Base-by-base conservation (phyloP, 2,888 invertebrate species). In the Folsomia candida region DNA sequence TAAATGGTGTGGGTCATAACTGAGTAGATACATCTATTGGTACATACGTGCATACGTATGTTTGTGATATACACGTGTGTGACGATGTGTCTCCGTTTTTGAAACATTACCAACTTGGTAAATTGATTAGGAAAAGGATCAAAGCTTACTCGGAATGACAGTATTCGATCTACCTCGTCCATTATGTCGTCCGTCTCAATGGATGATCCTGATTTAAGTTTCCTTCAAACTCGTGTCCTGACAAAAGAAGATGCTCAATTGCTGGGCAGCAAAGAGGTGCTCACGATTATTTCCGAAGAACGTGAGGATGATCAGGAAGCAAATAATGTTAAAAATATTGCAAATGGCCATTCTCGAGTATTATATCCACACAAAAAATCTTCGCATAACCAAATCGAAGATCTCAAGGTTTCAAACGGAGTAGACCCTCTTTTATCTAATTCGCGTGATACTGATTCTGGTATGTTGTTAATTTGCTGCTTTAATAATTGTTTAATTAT, bases 131-230 rank as follows among this genome's bases (percentile, higher is more conserved):
- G 37, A 4, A 37, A 37, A n/a, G 29, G 29, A 20, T 18, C n/a
- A 6, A 47, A 29, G 14, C 63, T 64, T 22, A 20, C 18, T 47
- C 63, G 63, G 24, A 64, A 47, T 24, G 63, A 37, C 14, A 64
- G 63, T 64, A 64, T 64, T 11, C 47, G 63, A 20, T 64, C 63
- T 1, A 59, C 59, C 6, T 24, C 59, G 24, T 59, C 59, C 6
- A 51, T n/a, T 2, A 20, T 47, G 11, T 64, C 63, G 18, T 22
- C 51, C 2, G 3, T 64, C 11, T 64, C 63, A 11, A 29, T 37
- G 18, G 63, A 64, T 51, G 63, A 26, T 3, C 63, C 63, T 2
- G 63, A 64, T 22, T 64, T 64, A 29, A 64, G 47, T 6, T 64
- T 64, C 37, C 22, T 64, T 28, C 3, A 22, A 20, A 64, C 37